Percentiles rank a stretch among this genome's conserved stretches.
Conservation (phyloP, 1,140 invertebrate genomes). For the Dendrolimus punctatus region DNA sequence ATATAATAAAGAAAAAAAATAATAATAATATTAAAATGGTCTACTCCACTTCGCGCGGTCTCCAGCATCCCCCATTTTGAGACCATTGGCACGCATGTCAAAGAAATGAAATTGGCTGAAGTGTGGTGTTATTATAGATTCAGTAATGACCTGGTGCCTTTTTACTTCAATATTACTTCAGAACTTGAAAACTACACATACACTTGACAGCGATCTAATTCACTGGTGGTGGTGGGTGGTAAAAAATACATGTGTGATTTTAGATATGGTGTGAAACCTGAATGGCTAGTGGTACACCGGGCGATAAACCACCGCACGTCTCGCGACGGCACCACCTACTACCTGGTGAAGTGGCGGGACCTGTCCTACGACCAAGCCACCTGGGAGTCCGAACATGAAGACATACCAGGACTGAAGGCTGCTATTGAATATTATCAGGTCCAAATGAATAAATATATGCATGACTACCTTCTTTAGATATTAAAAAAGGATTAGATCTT, state of each 20-base stretch:
- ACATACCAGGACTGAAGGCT: conserved; percentile 89
- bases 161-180: no score
- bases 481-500: not conserved
- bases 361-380: conserved; percentile 97
- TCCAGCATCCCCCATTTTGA: no score
- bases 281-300: conserved; percentile 96
- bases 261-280: conserved; percentile 96
- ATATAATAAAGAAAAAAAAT: no score
- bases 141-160: no score
- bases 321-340: conserved; percentile 89
- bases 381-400: conserved; percentile 93
- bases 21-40: no score
- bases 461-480: not conserved
- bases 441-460: conserved; percentile 16
- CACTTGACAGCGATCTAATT: no score
- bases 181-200: no score
- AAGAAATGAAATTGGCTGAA: no score
- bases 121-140: no score
- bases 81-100: no score
- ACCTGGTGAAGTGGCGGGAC: conserved; percentile 98
- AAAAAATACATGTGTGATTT: conserved; percentile 22
- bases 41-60: no score
- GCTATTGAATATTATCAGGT: conserved; percentile 94
- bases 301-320: conserved; percentile 92
- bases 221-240: not conserved